Evolutionary conservation across 2,888 invertebrate species (phyloP).

Genomic region (Mellilla xanthometata): DNA sequence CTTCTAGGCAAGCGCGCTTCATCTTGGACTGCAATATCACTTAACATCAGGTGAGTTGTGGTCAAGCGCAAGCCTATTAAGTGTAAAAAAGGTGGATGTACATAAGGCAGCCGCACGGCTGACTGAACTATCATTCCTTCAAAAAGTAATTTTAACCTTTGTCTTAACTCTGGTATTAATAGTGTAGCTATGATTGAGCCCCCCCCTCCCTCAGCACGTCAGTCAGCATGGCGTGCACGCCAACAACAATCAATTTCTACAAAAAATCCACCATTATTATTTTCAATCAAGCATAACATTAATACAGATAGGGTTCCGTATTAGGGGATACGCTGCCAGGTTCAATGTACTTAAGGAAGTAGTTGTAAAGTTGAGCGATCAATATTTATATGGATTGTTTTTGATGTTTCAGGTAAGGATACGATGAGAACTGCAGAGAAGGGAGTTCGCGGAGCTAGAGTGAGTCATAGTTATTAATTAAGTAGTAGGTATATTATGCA

Average conservation of each 20-base stretch:
- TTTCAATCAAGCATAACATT: constrained; percentile 59
- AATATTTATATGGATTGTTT: constrained; percentile 13
- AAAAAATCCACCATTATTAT: constrained; percentile 44
- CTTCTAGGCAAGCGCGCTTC: too few species aligned
- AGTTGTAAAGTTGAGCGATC: neutral
- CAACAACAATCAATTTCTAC: constrained; percentile 37
- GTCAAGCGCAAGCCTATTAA: too few species aligned
- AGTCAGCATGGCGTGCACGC: constrained; percentile 17
- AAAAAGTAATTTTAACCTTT: too few species aligned
- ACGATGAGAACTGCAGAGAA: neutral
- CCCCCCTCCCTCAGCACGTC: neutral
- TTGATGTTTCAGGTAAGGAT: constrained; percentile 45
- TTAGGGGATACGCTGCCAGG: constrained; percentile 40
- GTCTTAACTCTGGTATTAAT: too few species aligned
- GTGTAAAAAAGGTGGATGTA: too few species aligned
- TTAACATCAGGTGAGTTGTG: too few species aligned
- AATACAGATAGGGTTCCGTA: constrained; percentile 51
- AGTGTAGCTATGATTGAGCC: too few species aligned
- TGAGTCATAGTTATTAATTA: neutral
- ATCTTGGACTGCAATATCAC: too few species aligned
- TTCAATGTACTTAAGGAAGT: constrained; percentile 25
- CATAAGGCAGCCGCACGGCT: too few species aligned
- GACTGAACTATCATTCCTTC: too few species aligned
- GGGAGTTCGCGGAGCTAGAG: neutral
- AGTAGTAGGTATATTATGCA: too few species aligned